Percentiles rank a stretch among this genome's conserved stretches.
phyloP scores from a whole-genome alignment of 2,113 vertebrate species.

The Muntiacus reevesi region DNA sequence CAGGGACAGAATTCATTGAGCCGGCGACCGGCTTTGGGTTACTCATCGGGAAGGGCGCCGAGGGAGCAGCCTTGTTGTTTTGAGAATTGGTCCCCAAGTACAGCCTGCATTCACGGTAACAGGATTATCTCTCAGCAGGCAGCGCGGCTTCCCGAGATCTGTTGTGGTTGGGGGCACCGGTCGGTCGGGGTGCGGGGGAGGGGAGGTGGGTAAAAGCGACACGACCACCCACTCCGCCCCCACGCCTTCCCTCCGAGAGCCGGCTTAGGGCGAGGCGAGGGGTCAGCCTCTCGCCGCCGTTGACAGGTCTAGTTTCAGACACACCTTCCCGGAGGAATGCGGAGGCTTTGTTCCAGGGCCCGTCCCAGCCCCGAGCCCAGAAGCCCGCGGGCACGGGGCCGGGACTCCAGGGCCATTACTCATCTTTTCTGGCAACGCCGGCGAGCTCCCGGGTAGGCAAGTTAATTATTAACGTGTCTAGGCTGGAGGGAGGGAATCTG shows the following conservation, averaged over 20 bases:
- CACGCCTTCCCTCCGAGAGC: background rate
- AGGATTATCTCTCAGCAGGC: conserved; percentile 35
- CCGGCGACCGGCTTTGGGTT: background rate
- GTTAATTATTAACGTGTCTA: conserved; percentile 74
- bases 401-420: conserved; percentile 72
- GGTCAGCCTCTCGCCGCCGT: conserved; percentile 7
- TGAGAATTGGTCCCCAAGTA: conserved; percentile 46
- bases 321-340: conserved; percentile 81
- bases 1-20: conserved; percentile 23
- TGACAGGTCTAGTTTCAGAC: conserved; percentile 78
- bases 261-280: background rate
- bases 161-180: background rate
- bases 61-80: conserved; percentile 51
- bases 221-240: background rate
- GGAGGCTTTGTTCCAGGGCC: conserved; percentile 74
- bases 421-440: conserved; percentile 61
- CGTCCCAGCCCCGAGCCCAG: conserved; percentile 52
- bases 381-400: conserved; percentile 53
- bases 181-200: background rate
- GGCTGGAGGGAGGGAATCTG: conserved; percentile 35
- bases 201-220: background rate
- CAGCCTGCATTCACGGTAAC: conserved; percentile 42
- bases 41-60: conserved; percentile 37
- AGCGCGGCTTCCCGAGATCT: background rate
- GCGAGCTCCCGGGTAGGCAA: conserved; percentile 45